Percentiles rank a stretch among this genome's conserved stretches.
phyloP scores from a whole-genome alignment of 2,797 vertebrate species.

The Pteronotus mesoamericanus region DNA sequence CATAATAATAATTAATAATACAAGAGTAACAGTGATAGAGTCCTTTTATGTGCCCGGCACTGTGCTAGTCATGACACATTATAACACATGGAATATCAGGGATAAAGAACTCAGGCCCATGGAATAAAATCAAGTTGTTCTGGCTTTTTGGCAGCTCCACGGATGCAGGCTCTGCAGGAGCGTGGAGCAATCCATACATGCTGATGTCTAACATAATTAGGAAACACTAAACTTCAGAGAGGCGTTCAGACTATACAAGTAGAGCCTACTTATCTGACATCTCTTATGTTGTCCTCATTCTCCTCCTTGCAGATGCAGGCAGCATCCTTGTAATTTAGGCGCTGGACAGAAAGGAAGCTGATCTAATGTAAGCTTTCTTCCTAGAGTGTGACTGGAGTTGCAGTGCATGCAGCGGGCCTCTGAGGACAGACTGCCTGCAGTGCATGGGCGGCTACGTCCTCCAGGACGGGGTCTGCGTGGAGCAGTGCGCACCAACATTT shows the following conservation, averaged over 20 bases:
- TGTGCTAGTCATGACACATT: background rate
- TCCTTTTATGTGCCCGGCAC: background rate
- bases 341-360: background rate
- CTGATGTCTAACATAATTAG: background rate
- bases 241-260: background rate
- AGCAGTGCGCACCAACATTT: slow-evolving; percentile 84
- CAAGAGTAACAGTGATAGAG: background rate
- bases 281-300: background rate
- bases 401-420: slow-evolving; percentile 89
- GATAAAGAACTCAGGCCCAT: rapidly evolving
- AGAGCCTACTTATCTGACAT: background rate
- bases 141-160: background rate
- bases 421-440: slow-evolving; percentile 90
- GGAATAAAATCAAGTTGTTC: background rate
- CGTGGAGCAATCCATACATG: background rate
- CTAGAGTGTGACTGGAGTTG: slow-evolving; percentile 98
- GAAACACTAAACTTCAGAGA: slow-evolving; percentile 21
- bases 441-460: slow-evolving; percentile 93
- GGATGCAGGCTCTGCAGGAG: background rate
- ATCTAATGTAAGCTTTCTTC: background rate
- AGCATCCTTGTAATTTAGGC: background rate
- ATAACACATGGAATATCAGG: background rate
- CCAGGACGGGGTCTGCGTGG: slow-evolving; percentile 88
- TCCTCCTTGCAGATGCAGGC: background rate
- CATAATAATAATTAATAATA: too few species aligned